Evolutionary conservation across 2,888 invertebrate genomes (phyloP).

Genomic region (Tineola bisselliella): DNA sequence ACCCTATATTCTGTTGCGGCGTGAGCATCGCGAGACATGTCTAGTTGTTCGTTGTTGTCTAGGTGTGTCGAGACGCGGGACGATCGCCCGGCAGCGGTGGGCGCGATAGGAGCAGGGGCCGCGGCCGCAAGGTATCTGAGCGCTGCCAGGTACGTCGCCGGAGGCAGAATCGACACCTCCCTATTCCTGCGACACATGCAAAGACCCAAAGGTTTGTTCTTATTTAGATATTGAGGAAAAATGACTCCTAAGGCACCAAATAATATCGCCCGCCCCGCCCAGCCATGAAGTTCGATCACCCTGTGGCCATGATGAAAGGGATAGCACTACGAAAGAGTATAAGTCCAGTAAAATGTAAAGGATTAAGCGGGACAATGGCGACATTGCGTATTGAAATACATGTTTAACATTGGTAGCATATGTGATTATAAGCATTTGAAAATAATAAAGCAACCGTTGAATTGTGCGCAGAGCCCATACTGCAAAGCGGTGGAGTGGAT

Average conservation of each 20-base stretch:
- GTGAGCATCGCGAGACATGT: slow-evolving; percentile 1
- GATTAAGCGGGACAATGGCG: too few relatives aligned
- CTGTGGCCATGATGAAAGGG: too few relatives aligned
- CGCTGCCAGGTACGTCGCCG: slow-evolving; percentile 82
- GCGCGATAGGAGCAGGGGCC: slow-evolving; percentile 22
- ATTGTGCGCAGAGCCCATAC: slow-evolving; percentile 35
- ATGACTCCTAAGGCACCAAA: too few relatives aligned
- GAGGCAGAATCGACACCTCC: slow-evolving; percentile 62
- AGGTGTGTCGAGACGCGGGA: slow-evolving; percentile 7
- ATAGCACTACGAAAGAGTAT: too few relatives aligned
- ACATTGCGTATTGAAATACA: too few relatives aligned
- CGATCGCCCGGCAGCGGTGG: slow-evolving; percentile 13
- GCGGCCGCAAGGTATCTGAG: slow-evolving; percentile 82
- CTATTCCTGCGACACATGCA: slow-evolving; percentile 51
- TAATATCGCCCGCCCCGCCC: background rate
- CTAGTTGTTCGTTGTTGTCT: background rate
- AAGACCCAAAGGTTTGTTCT: slow-evolving; percentile 20
- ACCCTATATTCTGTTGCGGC: background rate
- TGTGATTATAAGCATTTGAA: too few relatives aligned
- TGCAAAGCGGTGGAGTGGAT: slow-evolving; percentile 67
- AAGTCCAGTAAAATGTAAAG: too few relatives aligned
- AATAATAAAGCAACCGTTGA: slow-evolving; percentile 19
- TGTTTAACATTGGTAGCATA: too few relatives aligned
- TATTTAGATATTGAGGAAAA: too few relatives aligned
- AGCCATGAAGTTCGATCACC: too few relatives aligned